These are phyloP conservation scores for Tribolium castaneum DNA, from an alignment of 1,140 invertebrate species.

Conservation along the genomic window DNA sequence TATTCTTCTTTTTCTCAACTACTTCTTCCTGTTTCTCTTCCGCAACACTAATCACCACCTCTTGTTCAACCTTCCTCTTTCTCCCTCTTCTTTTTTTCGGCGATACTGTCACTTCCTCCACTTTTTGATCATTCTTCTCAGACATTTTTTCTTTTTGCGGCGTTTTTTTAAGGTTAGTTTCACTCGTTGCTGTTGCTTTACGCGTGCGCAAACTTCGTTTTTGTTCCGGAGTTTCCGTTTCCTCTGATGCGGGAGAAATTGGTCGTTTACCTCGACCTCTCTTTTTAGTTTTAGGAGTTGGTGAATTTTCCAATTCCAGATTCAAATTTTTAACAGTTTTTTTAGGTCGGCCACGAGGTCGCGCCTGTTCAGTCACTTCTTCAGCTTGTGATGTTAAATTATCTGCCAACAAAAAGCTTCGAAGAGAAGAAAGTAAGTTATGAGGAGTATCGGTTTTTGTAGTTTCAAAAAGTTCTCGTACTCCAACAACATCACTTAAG, in stretches of 20 bases:
- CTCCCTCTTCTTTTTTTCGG: background rate
- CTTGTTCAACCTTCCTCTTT: background rate
- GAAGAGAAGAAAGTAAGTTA: too few species aligned
- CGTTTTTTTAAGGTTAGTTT: background rate
- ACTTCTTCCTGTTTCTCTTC: background rate
- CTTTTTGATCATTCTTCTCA: background rate
- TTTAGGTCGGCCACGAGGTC: background rate
- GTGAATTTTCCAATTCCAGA: background rate
- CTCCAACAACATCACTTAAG: conserved; percentile 58
- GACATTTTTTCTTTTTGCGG: background rate
- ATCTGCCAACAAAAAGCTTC: too few species aligned
- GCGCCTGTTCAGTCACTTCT: background rate
- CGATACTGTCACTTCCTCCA: background rate
- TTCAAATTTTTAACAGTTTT: background rate
- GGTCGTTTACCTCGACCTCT: background rate
- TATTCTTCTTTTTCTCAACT: too few species aligned
- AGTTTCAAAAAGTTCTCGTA: conserved; percentile 57
- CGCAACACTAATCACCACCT: background rate
- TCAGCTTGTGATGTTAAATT: conserved; percentile 15
- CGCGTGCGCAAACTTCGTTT: background rate
- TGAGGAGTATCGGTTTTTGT: background rate
- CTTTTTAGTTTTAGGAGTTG: background rate
- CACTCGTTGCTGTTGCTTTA: background rate
- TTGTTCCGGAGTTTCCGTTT: background rate
- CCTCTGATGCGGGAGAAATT: background rate